Conservation (phyloP, 2,797 vertebrate species). For the Thaleichthys pacificus region DNA sequence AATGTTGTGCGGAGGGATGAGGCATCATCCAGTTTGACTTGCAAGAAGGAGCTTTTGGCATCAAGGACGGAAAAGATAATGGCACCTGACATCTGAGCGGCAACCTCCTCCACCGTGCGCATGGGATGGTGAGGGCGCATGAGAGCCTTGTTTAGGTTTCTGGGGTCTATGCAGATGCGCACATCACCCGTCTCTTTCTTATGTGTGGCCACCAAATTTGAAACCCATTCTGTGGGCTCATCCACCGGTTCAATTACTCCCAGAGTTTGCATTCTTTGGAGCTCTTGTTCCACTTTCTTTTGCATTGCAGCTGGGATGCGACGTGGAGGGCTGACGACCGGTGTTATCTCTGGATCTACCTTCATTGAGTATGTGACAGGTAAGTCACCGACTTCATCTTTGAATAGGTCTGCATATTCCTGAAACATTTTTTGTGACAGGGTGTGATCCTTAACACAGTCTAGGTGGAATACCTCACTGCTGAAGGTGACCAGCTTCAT, state of each 20-base stretch:
- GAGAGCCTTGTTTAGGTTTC: constrained; percentile 33
- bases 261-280: not conserved
- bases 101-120: no score
- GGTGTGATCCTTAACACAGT: not conserved
- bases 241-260: constrained; percentile 8
- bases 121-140: constrained; percentile 36
- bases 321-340: constrained; percentile 3
- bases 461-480: no score
- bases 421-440: not conserved
- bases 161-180: constrained; percentile 38
- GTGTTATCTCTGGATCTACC: not conserved
- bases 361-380: constrained; percentile 29
- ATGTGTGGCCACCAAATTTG: constrained; percentile 32
- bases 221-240: constrained; percentile 43
- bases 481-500: no score
- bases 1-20: constrained; percentile 39
- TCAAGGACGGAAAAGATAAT: constrained; percentile 34
- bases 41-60: constrained; percentile 40
- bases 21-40: not conserved
- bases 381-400: constrained; percentile 33
- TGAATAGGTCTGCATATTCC: constrained; percentile 31
- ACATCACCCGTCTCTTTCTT: constrained; percentile 43
- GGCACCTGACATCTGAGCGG: no score
- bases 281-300: constrained; percentile 9
- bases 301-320: constrained; percentile 15